Evolutionary conservation across 2,113 vertebrate species (phyloP), one percentile per base, ranked within the genome.

Genomic region (Chaetura pelagica): DNA sequence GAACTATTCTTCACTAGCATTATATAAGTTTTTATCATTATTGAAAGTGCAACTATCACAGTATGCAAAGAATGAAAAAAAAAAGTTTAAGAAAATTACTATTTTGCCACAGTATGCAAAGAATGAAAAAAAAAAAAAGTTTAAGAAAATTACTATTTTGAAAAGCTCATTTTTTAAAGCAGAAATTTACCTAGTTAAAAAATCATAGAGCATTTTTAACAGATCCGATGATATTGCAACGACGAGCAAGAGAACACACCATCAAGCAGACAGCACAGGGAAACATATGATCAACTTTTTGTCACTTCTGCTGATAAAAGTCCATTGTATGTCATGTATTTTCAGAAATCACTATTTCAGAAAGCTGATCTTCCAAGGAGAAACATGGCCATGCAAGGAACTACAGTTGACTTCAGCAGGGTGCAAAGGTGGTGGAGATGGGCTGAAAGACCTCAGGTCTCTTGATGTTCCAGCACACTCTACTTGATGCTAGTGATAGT

Each of bases 311-410:
- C 80, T 75, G 52, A 26, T 1, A 38, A 22, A 34, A 42, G 22
- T 32, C 42, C 4, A 1, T 24, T 69, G 14, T 30, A 3, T 6
- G n/a, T 8, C 2, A 2, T 23, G 15, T 15, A 3, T 48, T 59
- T 68, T 17, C 29, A 78, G 76, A 84, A 32, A 64, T 13, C 49
- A 32, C 3, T 80, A 10, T 69, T 67, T 51, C 42, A 32, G 48
- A 49, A 69, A 32, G 22, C n/a, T 55, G 10, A 21, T 54, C n/a
- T 49, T 63, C 54, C 51, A 62, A 54, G 61, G 46, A 59, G 73
- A 82, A 82, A 55, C 4, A 8, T 0, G 19, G 42, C 30, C n/a
- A 24, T 1, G 3, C 52, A 58, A 44, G 34, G 32, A 81, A 24
- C 15, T 26, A 22, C 26, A 54, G 54, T 1, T 72, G 66, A 66